phyloP scores from a whole-genome alignment of 2,113 vertebrate genomes.

The Martes martes region DNA sequence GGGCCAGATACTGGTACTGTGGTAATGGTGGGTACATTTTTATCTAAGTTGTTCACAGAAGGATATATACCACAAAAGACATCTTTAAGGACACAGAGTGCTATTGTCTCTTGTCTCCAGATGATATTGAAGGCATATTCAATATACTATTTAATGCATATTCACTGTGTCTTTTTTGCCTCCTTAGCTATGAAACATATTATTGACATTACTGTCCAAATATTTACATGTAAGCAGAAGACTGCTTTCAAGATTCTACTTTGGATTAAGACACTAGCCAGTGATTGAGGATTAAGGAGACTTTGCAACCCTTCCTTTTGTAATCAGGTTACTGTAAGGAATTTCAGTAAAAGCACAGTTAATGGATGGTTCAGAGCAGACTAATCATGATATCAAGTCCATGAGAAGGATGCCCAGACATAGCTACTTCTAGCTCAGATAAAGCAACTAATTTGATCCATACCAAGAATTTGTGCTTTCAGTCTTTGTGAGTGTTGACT shows the following conservation, averaged over 20 bases:
- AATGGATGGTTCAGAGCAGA: not conserved
- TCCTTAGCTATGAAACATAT: not conserved
- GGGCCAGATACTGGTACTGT: not conserved
- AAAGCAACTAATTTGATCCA: not conserved
- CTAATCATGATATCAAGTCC: not conserved
- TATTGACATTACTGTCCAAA: not conserved
- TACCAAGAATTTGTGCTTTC: not conserved
- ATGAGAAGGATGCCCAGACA: not conserved
- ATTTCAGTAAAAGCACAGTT: not conserved
- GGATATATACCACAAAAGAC: not conserved
- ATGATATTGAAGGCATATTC: not conserved
- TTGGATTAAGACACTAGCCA: conserved; percentile 9
- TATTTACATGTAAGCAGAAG: not conserved
- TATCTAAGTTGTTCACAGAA: not conserved
- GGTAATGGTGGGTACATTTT: not conserved
- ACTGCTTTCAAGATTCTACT: not conserved
- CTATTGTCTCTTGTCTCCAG: not conserved
- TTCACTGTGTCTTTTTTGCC: not conserved
- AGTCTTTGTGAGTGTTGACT: not conserved
- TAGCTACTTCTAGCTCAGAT: not conserved
- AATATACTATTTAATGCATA: not conserved
- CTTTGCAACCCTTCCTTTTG: not conserved
- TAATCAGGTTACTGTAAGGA: not conserved
- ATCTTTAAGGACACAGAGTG: not conserved
- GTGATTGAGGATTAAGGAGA: not conserved